Evolutionary conservation across 2,888 invertebrate genomes (phyloP).

Genomic region (Maniola hyperantus): DNA sequence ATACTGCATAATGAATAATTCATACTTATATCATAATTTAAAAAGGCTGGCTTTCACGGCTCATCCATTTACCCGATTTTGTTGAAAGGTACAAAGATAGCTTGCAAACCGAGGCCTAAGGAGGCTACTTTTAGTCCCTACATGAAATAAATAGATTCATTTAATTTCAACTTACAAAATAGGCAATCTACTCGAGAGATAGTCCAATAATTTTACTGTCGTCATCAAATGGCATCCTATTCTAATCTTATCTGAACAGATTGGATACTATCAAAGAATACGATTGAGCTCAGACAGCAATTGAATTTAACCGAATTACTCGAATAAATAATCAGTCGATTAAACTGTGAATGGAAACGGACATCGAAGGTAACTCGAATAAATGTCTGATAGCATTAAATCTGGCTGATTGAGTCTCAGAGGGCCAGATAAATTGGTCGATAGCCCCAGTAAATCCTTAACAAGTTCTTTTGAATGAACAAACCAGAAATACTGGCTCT

Average conservation of each 20-base stretch:
- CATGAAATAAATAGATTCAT: no score
- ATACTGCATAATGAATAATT: no score
- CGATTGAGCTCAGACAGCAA: slow-evolving; percentile 7
- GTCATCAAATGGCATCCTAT: neutral
- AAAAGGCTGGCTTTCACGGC: no score
- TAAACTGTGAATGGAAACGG: neutral
- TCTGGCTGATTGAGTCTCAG: neutral
- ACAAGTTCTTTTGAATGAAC: slow-evolving; percentile 4
- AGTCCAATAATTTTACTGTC: slow-evolving; percentile 2
- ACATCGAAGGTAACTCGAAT: neutral
- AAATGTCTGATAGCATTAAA: neutral
- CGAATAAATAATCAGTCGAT: neutral
- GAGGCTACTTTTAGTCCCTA: no score
- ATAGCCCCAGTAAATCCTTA: neutral
- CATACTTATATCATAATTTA: no score
- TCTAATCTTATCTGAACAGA: slow-evolving; percentile 8
- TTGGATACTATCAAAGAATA: no score
- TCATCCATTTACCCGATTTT: no score
- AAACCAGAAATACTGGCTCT: no score
- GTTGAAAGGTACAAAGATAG: no score
- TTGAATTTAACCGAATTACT: slow-evolving; percentile 8
- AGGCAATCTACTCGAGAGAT: neutral
- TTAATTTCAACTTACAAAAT: neutral
- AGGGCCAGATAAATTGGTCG: neutral
- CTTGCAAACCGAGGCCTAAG: no score